Percentiles rank a stretch among this genome's conserved stretches.
These are phyloP conservation scores for Chaetodon trifascialis DNA, from an alignment of 2,113 vertebrate genomes.

Conservation along the genomic window DNA sequence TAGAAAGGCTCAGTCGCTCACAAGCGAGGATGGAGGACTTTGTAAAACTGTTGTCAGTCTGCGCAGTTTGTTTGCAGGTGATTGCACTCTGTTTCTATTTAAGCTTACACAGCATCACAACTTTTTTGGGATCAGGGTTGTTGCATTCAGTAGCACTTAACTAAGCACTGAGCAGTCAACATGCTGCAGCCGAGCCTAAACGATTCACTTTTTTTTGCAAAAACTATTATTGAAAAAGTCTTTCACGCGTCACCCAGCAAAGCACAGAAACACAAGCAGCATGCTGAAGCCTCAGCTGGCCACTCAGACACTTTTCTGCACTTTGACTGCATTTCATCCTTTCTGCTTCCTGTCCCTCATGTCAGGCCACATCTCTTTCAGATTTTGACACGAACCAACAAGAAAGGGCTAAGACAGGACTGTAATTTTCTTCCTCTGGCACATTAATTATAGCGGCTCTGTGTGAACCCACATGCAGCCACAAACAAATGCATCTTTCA, in stretches of 20 bases:
- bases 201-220: background rate
- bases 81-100: too few species aligned
- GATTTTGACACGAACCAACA: slow-evolving; percentile 33
- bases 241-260: slow-evolving; percentile 23
- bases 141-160: slow-evolving; percentile 42
- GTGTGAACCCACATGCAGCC: background rate
- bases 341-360: slow-evolving; percentile 42
- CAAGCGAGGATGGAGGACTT: too few species aligned
- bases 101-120: too few species aligned
- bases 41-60: too few species aligned
- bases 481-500: background rate
- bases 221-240: slow-evolving; percentile 26
- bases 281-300: slow-evolving; percentile 9
- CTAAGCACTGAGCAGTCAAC: slow-evolving; percentile 2
- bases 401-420: slow-evolving; percentile 2
- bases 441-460: slow-evolving; percentile 22
- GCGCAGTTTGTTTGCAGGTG: too few species aligned
- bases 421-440: slow-evolving; percentile 30
- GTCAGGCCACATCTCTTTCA: slow-evolving; percentile 23
- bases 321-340: slow-evolving; percentile 13
- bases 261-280: slow-evolving; percentile 17
- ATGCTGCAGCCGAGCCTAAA: slow-evolving; percentile 12
- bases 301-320: background rate
- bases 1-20: too few species aligned
- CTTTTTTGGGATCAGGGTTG: too few species aligned